These are phyloP conservation scores for Heterodera schachtii DNA, from an alignment of 1,140 invertebrate genomes.

Conservation along the genomic window DNA sequence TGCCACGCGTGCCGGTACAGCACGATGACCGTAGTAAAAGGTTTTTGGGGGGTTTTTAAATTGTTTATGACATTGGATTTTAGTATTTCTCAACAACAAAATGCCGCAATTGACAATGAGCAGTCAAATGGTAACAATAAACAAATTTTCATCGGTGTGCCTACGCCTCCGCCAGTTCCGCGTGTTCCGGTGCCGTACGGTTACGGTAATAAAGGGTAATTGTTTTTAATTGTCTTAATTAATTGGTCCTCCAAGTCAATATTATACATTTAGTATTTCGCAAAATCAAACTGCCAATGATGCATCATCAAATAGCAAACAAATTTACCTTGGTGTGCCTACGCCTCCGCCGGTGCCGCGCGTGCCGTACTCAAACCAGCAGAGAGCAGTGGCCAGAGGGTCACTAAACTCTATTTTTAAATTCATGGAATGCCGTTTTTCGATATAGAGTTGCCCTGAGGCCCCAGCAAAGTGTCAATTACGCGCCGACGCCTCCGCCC, in stretches of 20 bases:
- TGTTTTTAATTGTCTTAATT: too few species aligned
- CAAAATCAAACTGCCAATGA: not conserved
- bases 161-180: not conserved
- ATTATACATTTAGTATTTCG: not conserved
- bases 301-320: not conserved
- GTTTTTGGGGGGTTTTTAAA: too few species aligned
- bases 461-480: not conserved
- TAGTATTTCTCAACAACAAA: not conserved
- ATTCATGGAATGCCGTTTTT: not conserved
- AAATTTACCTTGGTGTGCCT: not conserved
- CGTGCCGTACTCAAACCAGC: not conserved
- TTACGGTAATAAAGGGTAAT: too few species aligned
- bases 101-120: conserved; percentile 5
- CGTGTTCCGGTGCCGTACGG: too few species aligned
- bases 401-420: not conserved
- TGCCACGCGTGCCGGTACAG: too few species aligned
- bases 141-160: not conserved
- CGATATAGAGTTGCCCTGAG: not conserved
- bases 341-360: not conserved
- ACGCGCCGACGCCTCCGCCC: not conserved
- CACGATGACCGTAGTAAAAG: too few species aligned
- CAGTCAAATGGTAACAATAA: not conserved
- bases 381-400: not conserved
- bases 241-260: too few species aligned
- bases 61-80: not conserved